Evolutionary conservation across 2,888 invertebrate species (phyloP), one percentile per base, ranked within the genome.

Genomic region (Agrotis ipsilon): DNA sequence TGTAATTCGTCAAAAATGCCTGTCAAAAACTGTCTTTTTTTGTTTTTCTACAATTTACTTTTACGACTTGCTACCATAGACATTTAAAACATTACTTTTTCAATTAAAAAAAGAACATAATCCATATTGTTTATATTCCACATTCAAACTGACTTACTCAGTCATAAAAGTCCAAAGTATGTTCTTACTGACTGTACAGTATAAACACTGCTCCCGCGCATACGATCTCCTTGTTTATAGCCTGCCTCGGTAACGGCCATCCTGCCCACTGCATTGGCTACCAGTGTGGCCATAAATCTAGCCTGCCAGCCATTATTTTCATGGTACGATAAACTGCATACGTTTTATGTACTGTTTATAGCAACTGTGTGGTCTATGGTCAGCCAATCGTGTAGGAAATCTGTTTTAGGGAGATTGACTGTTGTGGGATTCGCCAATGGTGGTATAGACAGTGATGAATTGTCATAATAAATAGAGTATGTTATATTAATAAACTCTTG

Each of bases 181-280:
- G 21, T 58, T 78, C 49, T 78, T 54, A 51, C 58, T 65, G 66
- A 78, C 57, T 66, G 82, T 80, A 82, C 73, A 64, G 65, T 80
- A 75, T 84, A 84, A 70, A 84, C 82, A 77, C 71, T 71, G 84
- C 78, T 76, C 64, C 48, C 57, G 77, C 72, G 82, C 73, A 81
- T 66, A 80, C 85, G 75, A 87, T 69, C 68, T 63, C 51, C 85
- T 86, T 90, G 89, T 91, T 91, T 90, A 89, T 83, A 71, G 51
- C 64, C 61, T 60, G 19, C 13, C 59, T 61, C 62, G 39, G 82
- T 90, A 84, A 88, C 87, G 87, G 85, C 87, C 80, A 86, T 82
- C 86, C 82, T 75, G 82, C 85, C 81, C 81, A 83, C 89, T 89
- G 90, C 89, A 93, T 92, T 92, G 92, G 92, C 82, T 86, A 73